Base-by-base conservation (phyloP, 2,797 vertebrate species). In the Oryzias sinensis region DNA sequence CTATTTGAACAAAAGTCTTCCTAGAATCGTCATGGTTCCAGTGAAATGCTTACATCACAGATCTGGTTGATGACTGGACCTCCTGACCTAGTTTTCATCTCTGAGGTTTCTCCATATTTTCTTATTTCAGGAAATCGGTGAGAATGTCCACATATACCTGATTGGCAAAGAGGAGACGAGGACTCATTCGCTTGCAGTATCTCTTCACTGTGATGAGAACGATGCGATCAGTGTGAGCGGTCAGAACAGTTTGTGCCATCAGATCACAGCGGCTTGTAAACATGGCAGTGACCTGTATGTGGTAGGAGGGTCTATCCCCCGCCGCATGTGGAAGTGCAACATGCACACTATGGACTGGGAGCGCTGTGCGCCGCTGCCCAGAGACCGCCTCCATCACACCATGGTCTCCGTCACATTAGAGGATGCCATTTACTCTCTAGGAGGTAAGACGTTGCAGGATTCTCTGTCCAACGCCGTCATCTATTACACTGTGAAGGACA, bases 281-380 rank as follows among this genome's bases (percentile, higher is more conserved):
- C 97, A 99, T 0, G 96, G 96, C 0, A 91, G 93, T 0, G 97
- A 99, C 88, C 91, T 99, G 6, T 99, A 99, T 0, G 97, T 99
- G 2, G 97, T 98, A 0, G 97, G 97, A 0, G 97, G 97, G 25
- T 99, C 97, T 49, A 98, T 99, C 52, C 97, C 97, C 0, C 94
- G 97, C 0, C 94, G 97, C 73, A 99, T 99, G 97, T 99, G 97
- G 97, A 99, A 99, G 75, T 99, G 97, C 86, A 99, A 99, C 89
- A 99, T 98, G 56, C 95, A 96, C 0, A 97, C 97, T 0, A 95
- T 98, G 92, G 97, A 99, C 93, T 99, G 97, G 97, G 97, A 99
- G 71, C 94, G 97, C 80, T 99, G 97, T 3, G 97, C 97, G 2
- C 96, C 97, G 0, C 87, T 99, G 64, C 97, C 96, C 16, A 91